Base-by-base conservation (phyloP, 2,113 vertebrate genomes). In the Elephantulus edwardii region DNA sequence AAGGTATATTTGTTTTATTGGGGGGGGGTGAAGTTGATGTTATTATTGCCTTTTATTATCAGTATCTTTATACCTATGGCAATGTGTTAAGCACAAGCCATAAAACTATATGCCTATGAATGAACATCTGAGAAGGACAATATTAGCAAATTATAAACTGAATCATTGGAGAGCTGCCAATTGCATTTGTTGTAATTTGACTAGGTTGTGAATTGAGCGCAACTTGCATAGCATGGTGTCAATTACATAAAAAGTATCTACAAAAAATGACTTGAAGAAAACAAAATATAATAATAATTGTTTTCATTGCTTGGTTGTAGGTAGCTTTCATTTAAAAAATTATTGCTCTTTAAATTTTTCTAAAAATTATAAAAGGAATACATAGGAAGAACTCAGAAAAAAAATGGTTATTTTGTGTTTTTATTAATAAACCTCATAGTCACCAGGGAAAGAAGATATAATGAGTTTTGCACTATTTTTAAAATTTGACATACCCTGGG, bases 201-300 rank as follows among this genome's bases (percentile, higher is more conserved):
- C 26, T 30, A 60, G 5, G 58, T 30, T 26, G 28, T 26, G 28
- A 60, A 26, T 60, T 22, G 52, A 54, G 24, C 19, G 28, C 22
- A 8, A 60, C 26, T 8, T 60, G 22, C 7, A 60, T 58, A 17
- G 28, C 40, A 70, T 26, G 19, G 35, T 76, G 6, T 93, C 66
- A 79, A 38, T 50, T 89, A 54, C 60, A 3, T 68, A 17, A 76
- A 44, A 72, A 26, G 30, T 24, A n/a, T n/a, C n/a, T 83, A 10
- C 33, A 79, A 78, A 86, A 35, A 70, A 66, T 19, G 16, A 6
- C 22, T 88, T n/a, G 20, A 74, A 86, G 33, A 42, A 88, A 82
- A 82, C 56, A 88, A 88, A 91, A 75, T 91, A 46, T 42, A 86
- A 85, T 19, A 86, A 77, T 11, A 40, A 17, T 86, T 74, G 13